Base-by-base conservation (phyloP, 2,797 vertebrate species). In the Xiphorhynchus erythropygius region DNA sequence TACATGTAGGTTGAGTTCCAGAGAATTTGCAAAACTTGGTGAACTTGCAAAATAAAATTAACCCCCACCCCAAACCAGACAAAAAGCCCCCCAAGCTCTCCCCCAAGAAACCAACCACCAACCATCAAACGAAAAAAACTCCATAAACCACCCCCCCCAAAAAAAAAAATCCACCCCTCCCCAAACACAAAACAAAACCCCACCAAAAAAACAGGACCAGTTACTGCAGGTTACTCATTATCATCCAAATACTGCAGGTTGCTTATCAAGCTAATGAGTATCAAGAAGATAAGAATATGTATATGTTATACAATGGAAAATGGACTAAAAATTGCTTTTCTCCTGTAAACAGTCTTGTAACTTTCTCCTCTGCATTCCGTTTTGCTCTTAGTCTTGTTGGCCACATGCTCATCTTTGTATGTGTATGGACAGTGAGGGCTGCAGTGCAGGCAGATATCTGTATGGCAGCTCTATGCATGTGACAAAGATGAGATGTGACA, bases 351-450 rank as follows among this genome's bases (percentile, higher is more conserved):
- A 18, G 13, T 77, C 39, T 69, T 62, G 21, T 83, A 33, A 50
- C 27, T 74, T 92, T 65, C 35, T 46, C 12, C 28, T 49, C 0
- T 30, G 8, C 9, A 11, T 18, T 76, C 18, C 2, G 3, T 82
- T 89, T 70, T 87, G 30, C 25, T 37, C 39, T 75, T 64, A 68
- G 28, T 13, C 53, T 64, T 60, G 24, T 67, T 71, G 59, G 22
- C 21, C 65, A 28, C 37, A 4, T 41, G 30, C 18, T 30, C 9
- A 21, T 64, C 39, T 84, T 84, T 71, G 44, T 59, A 37, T 69
- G 12, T 1, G 1, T 59, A 15, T 0, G 5, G n/a, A n/a, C 50
- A 28, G 21, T 23, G 59, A 56, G 32, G 41, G 25, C 55, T 70
- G 32, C 41, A 28, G 46, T 28, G 46, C 67, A 71, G 49, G 46